These are phyloP conservation scores for Acrobasis consociella DNA, from an alignment of 2,888 invertebrate genomes.

Conservation along the genomic window DNA sequence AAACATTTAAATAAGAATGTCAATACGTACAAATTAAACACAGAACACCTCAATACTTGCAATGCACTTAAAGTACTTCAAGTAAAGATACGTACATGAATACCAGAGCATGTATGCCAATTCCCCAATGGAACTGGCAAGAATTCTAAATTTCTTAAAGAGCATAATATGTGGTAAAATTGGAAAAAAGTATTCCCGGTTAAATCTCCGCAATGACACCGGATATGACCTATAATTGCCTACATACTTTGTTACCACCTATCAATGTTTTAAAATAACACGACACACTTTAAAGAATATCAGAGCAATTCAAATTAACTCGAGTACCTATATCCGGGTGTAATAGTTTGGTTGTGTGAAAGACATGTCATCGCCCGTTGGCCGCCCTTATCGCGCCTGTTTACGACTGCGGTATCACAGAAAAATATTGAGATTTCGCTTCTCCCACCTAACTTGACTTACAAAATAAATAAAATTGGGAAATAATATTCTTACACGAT, in stretches of 20 bases:
- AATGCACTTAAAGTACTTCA: too few relatives aligned
- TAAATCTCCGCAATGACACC: too few relatives aligned
- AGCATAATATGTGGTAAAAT: too few relatives aligned
- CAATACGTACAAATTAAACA: too few relatives aligned
- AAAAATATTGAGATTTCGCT: constrained; percentile 50
- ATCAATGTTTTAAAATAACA: not conserved
- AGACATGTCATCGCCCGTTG: constrained; percentile 47
- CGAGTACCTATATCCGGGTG: constrained; percentile 21
- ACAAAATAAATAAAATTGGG: not conserved
- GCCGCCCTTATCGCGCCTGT: constrained; percentile 56
- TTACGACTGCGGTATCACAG: constrained; percentile 52
- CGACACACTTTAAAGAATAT: not conserved
- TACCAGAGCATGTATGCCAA: too few relatives aligned
- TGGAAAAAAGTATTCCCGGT: too few relatives aligned
- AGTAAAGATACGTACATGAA: too few relatives aligned
- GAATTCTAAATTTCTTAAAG: too few relatives aligned
- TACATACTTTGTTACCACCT: not conserved
- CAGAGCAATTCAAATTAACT: constrained; percentile 9
- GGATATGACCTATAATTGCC: not conserved
- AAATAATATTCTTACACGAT: not conserved
- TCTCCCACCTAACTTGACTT: constrained; percentile 36
- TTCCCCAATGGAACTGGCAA: too few relatives aligned
- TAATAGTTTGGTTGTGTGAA: constrained; percentile 13
- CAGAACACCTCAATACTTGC: too few relatives aligned
- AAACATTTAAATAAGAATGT: too few relatives aligned